Evolutionary conservation across 1,140 invertebrate genomes (phyloP).

Genomic region (Thereuonema tuberculata): DNA sequence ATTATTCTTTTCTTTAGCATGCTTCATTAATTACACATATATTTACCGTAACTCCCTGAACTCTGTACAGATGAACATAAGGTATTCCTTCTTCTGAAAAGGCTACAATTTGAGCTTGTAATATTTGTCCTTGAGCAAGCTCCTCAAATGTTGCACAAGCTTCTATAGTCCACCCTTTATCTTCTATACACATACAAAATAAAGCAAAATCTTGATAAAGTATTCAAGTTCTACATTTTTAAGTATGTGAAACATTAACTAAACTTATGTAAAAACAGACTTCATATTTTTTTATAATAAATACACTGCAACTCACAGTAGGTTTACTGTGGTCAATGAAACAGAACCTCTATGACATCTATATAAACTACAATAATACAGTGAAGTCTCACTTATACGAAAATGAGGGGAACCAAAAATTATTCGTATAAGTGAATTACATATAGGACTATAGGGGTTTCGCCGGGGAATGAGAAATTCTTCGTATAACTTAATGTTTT

Average conservation of each 20-base stretch:
- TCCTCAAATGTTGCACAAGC: constrained; percentile 57
- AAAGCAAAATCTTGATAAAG: neutral
- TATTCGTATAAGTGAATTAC: too few species aligned
- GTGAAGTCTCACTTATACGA: too few species aligned
- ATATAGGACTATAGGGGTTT: too few species aligned
- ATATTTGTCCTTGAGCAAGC: constrained; percentile 57
- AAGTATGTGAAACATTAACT: neutral
- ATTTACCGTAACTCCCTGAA: constrained; percentile 50
- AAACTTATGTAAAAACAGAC: neutral
- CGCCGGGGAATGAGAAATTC: too few species aligned
- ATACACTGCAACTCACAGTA: too few species aligned
- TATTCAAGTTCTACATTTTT: neutral
- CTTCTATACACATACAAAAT: constrained; percentile 18
- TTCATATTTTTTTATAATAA: neutral
- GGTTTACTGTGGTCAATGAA: too few species aligned
- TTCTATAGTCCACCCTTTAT: constrained; percentile 49
- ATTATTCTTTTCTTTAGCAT: too few species aligned
- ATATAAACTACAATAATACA: too few species aligned
- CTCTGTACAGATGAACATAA: constrained; percentile 60
- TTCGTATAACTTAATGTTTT: too few species aligned
- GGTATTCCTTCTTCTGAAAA: constrained; percentile 60
- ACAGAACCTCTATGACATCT: too few species aligned
- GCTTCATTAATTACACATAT: too few species aligned
- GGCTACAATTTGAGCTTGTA: constrained; percentile 73
- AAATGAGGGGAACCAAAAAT: too few species aligned